These are phyloP conservation scores for Pterophyllum scalare DNA, from an alignment of 2,113 vertebrate species.

Conservation along the genomic window DNA sequence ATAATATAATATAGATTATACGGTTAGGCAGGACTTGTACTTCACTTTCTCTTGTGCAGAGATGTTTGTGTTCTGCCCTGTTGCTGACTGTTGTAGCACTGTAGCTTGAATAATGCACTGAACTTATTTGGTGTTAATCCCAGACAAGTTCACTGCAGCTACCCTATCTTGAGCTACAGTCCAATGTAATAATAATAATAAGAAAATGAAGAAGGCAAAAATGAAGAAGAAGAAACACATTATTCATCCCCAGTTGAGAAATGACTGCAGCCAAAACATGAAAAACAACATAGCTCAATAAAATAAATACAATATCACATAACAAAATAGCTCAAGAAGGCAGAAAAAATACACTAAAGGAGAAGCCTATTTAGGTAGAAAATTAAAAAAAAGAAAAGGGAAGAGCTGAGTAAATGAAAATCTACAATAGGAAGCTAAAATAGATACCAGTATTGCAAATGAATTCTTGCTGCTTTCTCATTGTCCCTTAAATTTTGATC, in stretches of 20 bases:
- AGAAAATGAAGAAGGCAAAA: background rate
- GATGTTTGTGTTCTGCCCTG: background rate
- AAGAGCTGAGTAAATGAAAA: background rate
- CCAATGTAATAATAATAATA: background rate
- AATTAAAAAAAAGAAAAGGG: too few species aligned
- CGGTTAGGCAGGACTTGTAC: background rate
- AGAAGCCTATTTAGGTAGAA: too few species aligned
- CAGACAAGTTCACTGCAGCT: background rate
- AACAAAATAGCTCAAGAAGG: too few species aligned
- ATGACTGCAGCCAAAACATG: too few species aligned
- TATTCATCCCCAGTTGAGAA: background rate
- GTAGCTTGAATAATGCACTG: background rate
- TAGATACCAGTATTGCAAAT: background rate
- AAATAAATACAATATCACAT: background rate
- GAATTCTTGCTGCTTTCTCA: slow-evolving; percentile 4
- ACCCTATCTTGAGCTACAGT: background rate
- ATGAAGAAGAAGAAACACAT: background rate
- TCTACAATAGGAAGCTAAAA: background rate
- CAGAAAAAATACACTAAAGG: too few species aligned
- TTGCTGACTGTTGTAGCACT: background rate
- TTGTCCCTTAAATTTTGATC: background rate
- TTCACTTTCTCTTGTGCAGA: background rate
- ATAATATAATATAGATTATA: background rate
- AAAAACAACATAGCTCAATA: background rate
- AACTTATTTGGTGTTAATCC: background rate